Base-by-base conservation (phyloP, 2,888 invertebrate species). In the Neocrepidodera transversa region DNA sequence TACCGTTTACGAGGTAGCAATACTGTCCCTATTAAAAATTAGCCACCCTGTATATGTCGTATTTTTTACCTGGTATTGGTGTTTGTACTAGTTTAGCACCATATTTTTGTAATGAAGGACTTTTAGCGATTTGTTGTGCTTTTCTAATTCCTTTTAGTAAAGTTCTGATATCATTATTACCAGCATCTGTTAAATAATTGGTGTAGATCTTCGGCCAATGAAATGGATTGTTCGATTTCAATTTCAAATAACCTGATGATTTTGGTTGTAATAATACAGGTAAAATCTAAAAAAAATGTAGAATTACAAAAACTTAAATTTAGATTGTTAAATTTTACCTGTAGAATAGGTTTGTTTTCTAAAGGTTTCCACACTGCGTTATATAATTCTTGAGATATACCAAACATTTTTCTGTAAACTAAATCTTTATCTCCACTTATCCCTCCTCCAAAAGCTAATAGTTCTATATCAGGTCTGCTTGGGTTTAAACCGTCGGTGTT, bases 161-260 rank as follows among this genome's bases (percentile, higher is more conserved):
- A 2, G 77, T 74, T 58, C 69, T 73, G 1, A 78, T 61, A 60
- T 79, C 79, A 6, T 83, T 59, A 85, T 81, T 66, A 82, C 85
- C 65, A 81, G 82, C 81, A 70, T 87, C 84, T 0, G 86, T 83
- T 72, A 94, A 85, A 77, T 95, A 97, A 74, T 91, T 91, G 0
- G 92, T 90, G 66, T 92, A 85, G 51, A 93, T 82, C n/a, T 84
- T 79, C 0, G 94, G 92, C 68, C 87, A 85, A 0, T 86, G 83
- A 67, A 84, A 84, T 0, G 93, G 92, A 75, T 93, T 86, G 58
- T 81, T 86, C 8, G 87, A 88, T 70, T 82, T 84, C n/a, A 95
- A 81, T 76, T 81, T 82, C 0, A 91, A 77, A 60, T 85, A 81
- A 0, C 91, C 91, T 65, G 82, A 82, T n/a, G 90, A 90, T 72